Evolutionary conservation across 2,888 invertebrate genomes (phyloP).

Genomic region (Drosophila paramelanica): DNA sequence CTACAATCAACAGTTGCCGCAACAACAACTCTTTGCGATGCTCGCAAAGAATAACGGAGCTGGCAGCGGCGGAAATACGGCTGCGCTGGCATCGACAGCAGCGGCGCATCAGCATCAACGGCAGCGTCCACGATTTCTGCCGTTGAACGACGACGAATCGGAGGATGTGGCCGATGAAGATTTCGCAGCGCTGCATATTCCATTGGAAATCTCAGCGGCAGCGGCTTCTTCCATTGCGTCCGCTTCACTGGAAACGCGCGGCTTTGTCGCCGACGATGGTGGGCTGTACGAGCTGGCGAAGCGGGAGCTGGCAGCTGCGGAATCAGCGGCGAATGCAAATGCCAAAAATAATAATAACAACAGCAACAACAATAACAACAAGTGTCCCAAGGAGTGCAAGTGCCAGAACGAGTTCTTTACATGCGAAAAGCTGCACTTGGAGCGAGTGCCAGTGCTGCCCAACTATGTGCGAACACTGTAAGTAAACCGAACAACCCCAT

Average conservation of each 20-base stretch:
- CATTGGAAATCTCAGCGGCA: conserved; percentile 51
- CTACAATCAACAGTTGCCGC: conserved; percentile 74
- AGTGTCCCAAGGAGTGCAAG: conserved; percentile 89
- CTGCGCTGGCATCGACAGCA: conserved; percentile 37
- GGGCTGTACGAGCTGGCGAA: conserved; percentile 82
- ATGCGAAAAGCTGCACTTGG: conserved; percentile 90
- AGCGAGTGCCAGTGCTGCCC: conserved; percentile 90
- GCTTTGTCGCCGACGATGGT: conserved; percentile 82
- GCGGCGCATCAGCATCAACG: conserved; percentile 28
- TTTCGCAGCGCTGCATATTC: conserved; percentile 57
- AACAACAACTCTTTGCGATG: conserved; percentile 81
- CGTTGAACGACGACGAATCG: conserved; percentile 60
- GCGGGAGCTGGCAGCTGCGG: conserved; percentile 64
- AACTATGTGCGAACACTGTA: conserved; percentile 91
- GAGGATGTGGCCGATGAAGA: conserved; percentile 62
- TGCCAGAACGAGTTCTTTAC: conserved; percentile 91
- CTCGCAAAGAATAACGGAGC: conserved; percentile 68
- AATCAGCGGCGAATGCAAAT: conserved; percentile 46
- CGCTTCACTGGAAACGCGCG: conserved; percentile 80
- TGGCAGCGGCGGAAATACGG: conserved; percentile 29
- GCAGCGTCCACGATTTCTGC: conserved; percentile 55
- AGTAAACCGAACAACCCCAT: conserved; percentile 73
- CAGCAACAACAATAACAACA: conserved; percentile 44
- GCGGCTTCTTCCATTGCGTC: conserved; percentile 51
- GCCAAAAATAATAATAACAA: conserved; percentile 30